A percentile compares a stretch with the other conserved stretches of the same genome.
Conservation (phyloP, 2,113 vertebrate species). For the Ochotona princeps region DNA sequence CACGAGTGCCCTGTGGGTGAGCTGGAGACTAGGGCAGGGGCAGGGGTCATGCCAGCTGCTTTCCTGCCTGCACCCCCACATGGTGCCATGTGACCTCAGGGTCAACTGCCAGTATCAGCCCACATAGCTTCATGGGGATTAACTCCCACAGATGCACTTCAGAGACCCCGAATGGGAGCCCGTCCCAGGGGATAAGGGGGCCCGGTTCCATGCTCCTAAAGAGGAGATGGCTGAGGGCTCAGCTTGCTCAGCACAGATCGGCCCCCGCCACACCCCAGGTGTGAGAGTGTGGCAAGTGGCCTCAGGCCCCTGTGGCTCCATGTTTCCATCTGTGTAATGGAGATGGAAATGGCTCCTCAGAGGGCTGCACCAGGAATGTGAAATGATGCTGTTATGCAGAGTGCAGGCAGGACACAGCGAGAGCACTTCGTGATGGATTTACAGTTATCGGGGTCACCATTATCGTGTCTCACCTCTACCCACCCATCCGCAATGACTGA, state of each 20-base stretch:
- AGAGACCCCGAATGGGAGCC: not conserved
- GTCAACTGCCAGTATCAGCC: not conserved
- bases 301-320: not conserved
- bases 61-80: no score
- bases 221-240: not conserved
- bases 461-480: not conserved
- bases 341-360: not conserved
- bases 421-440: not conserved
- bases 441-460: not conserved
- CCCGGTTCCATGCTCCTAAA: not conserved
- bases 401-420: not conserved
- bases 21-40: rapidly evolving
- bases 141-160: not conserved
- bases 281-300: not conserved
- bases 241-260: not conserved
- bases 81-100: not conserved
- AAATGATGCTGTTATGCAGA: not conserved
- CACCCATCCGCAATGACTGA: no score
- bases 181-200: not conserved
- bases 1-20: rapidly evolving
- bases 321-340: not conserved
- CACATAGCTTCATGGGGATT: not conserved
- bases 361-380: not conserved
- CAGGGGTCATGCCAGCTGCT: no score
- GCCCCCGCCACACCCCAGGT: not conserved